Base-by-base conservation (phyloP, 2,113 vertebrate genomes). In the Orthochromis indermauri region DNA sequence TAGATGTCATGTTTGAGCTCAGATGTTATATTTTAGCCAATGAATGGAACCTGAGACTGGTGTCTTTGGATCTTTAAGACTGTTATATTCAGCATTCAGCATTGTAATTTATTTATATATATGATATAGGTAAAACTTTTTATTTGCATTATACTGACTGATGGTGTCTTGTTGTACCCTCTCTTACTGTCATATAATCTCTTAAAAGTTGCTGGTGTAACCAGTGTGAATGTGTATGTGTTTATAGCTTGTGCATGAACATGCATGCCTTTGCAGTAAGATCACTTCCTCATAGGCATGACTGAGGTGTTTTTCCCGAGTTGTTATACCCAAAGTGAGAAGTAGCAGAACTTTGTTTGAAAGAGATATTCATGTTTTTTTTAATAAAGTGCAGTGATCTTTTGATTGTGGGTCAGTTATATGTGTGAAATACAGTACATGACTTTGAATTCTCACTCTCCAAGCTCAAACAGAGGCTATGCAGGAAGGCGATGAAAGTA, bases 231-330 rank as follows among this genome's bases (percentile, higher is more conserved):
- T 71, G 47, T 84, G 26, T 89, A 13, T 55, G 40, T 85, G 33
- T 89, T 76, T 76, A 57, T 24, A 84, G 13, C 31, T 80, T 61
- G 40, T 84, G 89, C 92, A 81, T 88, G 84, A 73, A 45, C 71
- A 31, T 80, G 86, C 90, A 88, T 91, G 90, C 82, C 66, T 89
- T 81, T 89, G 59, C 59, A 76, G 76, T 82, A 8, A 42, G 17
- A 78, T 76, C 10, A 16, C 33, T 54, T 82, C 55, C 37, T 79
- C 55, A 4, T 19, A 17, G 55, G 5, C 85, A 40, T 68, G 53
- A 84, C 28, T 5, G 12, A 79, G 11, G 17, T 80, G 53, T 89
- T 81, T 82, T 42, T 86, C 47, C 24, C 28, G 2, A 79, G 40
- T 49, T 28, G 59, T 45, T 3, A 80, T 71, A 59, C 45, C 45